Conservation (phyloP, 2,797 vertebrate species). For the Rhynchonycteris naso region DNA sequence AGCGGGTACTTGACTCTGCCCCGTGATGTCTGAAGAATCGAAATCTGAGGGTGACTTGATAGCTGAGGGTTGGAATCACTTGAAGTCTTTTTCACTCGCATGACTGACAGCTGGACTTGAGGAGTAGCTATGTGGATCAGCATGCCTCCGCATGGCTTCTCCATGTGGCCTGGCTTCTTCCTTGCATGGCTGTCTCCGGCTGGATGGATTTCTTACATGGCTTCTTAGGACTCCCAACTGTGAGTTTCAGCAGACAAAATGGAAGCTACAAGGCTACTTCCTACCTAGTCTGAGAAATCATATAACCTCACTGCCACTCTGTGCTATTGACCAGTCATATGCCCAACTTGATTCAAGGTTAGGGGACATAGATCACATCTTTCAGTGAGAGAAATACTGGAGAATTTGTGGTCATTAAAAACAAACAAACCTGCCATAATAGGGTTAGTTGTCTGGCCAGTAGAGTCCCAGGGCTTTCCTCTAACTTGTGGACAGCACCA, state of each 20-base stretch:
- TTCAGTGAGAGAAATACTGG: background rate
- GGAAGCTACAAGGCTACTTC: background rate
- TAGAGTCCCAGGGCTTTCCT: background rate
- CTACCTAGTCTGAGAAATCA: background rate
- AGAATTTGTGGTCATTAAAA: background rate
- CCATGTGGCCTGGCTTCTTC: background rate
- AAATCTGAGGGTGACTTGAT: background rate
- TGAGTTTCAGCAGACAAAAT: background rate
- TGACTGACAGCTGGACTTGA: background rate
- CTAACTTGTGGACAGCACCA: background rate
- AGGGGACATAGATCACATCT: background rate
- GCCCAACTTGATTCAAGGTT: background rate
- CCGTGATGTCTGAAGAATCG: background rate
- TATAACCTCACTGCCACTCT: background rate
- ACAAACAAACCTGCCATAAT: background rate
- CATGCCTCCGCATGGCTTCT: background rate
- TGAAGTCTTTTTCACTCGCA: background rate
- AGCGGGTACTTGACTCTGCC: background rate
- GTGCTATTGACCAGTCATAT: background rate
- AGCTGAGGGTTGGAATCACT: background rate
- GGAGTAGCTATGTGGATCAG: background rate
- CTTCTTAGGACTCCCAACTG: background rate
- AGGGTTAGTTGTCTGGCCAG: background rate
- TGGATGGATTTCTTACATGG: background rate
- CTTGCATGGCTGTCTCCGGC: background rate